Conservation (phyloP, 2,888 invertebrate species). For the Oscheius sp. region DNA sequence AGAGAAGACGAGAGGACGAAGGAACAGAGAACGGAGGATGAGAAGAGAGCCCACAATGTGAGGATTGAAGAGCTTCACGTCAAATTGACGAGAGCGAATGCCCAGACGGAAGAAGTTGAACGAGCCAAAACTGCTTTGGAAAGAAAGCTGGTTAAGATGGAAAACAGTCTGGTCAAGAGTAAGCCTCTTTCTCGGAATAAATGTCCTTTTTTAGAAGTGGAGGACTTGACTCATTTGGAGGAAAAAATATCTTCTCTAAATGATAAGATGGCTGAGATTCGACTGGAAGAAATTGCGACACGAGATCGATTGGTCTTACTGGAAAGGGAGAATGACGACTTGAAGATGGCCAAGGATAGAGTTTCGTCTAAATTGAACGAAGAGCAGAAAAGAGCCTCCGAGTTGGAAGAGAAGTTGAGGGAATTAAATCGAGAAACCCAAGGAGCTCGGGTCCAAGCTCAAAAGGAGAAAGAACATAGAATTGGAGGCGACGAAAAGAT, state of each 20-base stretch:
- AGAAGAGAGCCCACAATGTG: slow-evolving; percentile 35
- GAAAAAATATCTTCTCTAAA: slow-evolving; percentile 39
- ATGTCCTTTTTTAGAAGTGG: slow-evolving; percentile 26
- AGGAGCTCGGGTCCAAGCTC: slow-evolving; percentile 35
- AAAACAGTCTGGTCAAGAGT: slow-evolving; percentile 13
- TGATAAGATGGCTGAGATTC: slow-evolving; percentile 29
- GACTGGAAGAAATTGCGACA: slow-evolving; percentile 25
- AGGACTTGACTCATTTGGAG: slow-evolving; percentile 25
- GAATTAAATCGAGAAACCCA: slow-evolving; percentile 39
- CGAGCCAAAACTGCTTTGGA: slow-evolving; percentile 10
- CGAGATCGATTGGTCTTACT: slow-evolving; percentile 40
- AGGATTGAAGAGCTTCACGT: slow-evolving; percentile 37
- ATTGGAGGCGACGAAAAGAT: slow-evolving; percentile 40
- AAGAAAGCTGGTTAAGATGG: slow-evolving; percentile 12
- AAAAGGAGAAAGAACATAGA: slow-evolving; percentile 43
- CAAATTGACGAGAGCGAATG: slow-evolving; percentile 18
- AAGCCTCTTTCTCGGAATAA: background rate
- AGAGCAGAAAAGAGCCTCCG: slow-evolving; percentile 35
- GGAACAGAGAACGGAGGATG: slow-evolving; percentile 30
- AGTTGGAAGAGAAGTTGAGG: slow-evolving; percentile 39
- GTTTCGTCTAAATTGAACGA: slow-evolving; percentile 33
- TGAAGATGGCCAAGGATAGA: slow-evolving; percentile 36
- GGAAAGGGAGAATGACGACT: slow-evolving; percentile 39
- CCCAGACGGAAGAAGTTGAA: slow-evolving; percentile 8
- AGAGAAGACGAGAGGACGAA: slow-evolving; percentile 39